Evolutionary conservation across 23 tunicate genomes (phyloP).

Genomic region (Botrylloides violaceus): DNA sequence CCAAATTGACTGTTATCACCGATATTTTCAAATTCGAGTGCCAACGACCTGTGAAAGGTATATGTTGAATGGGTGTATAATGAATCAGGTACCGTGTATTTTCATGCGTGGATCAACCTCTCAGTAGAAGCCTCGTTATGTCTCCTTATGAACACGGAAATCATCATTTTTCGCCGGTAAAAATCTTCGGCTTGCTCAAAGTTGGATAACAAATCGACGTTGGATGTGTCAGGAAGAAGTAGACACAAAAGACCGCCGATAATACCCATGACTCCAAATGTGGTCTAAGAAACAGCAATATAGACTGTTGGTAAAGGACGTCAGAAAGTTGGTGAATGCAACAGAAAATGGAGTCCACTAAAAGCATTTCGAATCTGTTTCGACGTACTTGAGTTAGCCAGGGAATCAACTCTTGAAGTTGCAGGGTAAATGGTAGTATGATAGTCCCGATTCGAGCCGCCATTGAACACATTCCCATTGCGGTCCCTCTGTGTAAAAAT

Average conservation of each 20-base stretch:
- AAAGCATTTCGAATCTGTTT: too few species aligned
- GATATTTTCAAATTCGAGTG: too few species aligned
- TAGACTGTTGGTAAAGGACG: too few species aligned
- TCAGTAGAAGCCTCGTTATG: too few species aligned
- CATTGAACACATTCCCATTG: constrained; percentile 51
- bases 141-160: too few species aligned
- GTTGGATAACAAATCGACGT: background rate
- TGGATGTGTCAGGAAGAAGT: constrained; percentile 11
- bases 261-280: background rate
- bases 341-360: too few species aligned
- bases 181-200: constrained; percentile 20
- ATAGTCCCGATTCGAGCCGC: constrained; percentile 49
- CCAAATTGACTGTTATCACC: too few species aligned
- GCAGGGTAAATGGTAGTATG: constrained; percentile 35
- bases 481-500: constrained; percentile 45
- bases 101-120: too few species aligned
- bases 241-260: background rate
- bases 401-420: constrained; percentile 32
- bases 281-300: background rate
- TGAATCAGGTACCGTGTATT: too few species aligned
- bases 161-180: background rate
- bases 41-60: too few species aligned
- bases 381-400: constrained; percentile 67
- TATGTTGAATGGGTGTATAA: too few species aligned
- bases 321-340: too few species aligned